phyloP scores from a whole-genome alignment of 2,888 invertebrate genomes.

The Byasa hedistus region DNA sequence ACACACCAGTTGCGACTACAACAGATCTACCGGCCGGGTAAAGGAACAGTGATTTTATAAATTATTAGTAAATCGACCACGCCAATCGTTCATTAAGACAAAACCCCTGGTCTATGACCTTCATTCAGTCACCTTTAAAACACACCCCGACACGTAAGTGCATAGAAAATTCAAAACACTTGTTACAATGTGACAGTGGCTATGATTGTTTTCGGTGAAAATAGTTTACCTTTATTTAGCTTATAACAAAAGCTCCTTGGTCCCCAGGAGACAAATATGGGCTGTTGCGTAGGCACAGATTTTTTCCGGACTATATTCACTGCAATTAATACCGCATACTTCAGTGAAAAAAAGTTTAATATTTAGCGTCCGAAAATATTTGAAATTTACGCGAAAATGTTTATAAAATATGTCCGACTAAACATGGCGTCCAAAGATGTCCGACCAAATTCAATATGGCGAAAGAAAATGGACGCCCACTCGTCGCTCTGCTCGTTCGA shows the following conservation, averaged over 20 bases:
- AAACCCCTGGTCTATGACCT: constrained; percentile 60
- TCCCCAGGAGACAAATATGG: constrained; percentile 72
- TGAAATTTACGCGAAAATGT: constrained; percentile 82
- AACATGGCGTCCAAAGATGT: constrained; percentile 87
- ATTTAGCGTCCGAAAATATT: constrained; percentile 75
- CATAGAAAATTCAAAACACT: constrained; percentile 73
- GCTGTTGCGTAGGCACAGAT: constrained; percentile 69
- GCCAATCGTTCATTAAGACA: constrained; percentile 53
- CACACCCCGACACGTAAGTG: constrained; percentile 52
- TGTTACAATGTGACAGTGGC: constrained; percentile 77
- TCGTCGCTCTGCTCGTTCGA: constrained; percentile 42
- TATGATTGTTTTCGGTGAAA: constrained; percentile 69
- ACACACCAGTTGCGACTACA: constrained; percentile 50
- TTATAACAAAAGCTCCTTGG: constrained; percentile 76
- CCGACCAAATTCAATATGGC: constrained; percentile 82
- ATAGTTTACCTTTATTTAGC: constrained; percentile 79
- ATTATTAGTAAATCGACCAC: constrained; percentile 70
- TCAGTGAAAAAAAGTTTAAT: constrained; percentile 76
- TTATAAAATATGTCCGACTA: constrained; percentile 88
- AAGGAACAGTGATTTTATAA: constrained; percentile 52
- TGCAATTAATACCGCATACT: constrained; percentile 60
- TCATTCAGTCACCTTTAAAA: constrained; percentile 50
- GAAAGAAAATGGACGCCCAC: constrained; percentile 79
- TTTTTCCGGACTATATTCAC: constrained; percentile 64
- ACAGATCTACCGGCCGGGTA: constrained; percentile 58